Conservation (phyloP, 2,797 vertebrate species). For the Poecilia velifera region DNA sequence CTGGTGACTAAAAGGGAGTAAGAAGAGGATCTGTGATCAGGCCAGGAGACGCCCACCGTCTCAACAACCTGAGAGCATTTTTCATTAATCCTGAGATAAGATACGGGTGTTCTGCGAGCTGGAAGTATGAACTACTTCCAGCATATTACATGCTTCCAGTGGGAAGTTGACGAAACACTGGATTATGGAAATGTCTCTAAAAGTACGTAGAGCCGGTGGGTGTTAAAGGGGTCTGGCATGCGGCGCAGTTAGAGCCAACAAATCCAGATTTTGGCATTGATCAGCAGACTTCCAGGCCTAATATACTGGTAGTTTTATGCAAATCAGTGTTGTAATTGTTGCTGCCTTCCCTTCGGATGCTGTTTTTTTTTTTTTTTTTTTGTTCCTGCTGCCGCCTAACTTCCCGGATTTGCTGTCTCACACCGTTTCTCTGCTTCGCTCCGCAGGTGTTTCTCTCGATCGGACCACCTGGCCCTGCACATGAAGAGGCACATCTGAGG, state of each 20-base stretch:
- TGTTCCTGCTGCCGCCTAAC: too few species aligned
- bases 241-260: neutral
- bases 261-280: neutral
- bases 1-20: neutral
- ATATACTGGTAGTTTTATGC: neutral
- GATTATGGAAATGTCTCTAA: neutral
- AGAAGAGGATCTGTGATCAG: neutral
- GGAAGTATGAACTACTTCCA: neutral
- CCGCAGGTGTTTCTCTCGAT: slow-evolving; percentile 97
- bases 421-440: slow-evolving; percentile 7
- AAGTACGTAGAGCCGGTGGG: neutral
- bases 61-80: neutral
- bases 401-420: neutral
- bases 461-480: slow-evolving; percentile 99
- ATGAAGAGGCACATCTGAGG: slow-evolving; percentile 99
- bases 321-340: neutral
- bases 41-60: neutral
- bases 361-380: neutral
- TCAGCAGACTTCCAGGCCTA: neutral
- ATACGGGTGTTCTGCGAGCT: neutral
- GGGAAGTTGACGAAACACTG: neutral
- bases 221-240: neutral
- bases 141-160: neutral
- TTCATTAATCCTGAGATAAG: neutral
- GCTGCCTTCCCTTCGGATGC: neutral